Evolutionary conservation across 1,140 invertebrate species (phyloP), one percentile per base, ranked within the genome.

Genomic region (Apis florea): DNA sequence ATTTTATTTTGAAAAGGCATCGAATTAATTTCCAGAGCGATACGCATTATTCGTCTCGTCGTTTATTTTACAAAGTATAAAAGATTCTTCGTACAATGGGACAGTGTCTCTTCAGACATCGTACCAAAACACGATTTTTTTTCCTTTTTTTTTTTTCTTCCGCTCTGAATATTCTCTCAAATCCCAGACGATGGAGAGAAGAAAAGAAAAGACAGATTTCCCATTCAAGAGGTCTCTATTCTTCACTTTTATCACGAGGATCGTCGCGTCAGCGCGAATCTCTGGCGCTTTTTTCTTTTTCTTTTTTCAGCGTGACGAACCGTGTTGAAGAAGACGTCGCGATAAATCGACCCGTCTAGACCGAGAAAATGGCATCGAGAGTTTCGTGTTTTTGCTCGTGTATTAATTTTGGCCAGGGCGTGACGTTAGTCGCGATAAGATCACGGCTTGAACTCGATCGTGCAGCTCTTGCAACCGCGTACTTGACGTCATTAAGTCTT

Each of bases 401-500:
- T 31, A 19, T 31, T 24, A 59, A 19, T 73, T 73, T 73, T 24
- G 21, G 31, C 54, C 19, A 13, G 11, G 4, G 40, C n/a, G n/a
- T 47, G 6, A 59, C n/a, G 24, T 5, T 8, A 49, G 5, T 40
- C 0, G 21, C 17, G 56, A 70, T 58, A 19, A 61, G 51, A 61
- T 75, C 31, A 31, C n/a, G 67, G 56, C 66, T 53, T 31, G 11
- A 17, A 9, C 4, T 31, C 17, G 15, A 68, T 61, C 2, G 0
- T 24, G n/a, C 13, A 54, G 31, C 49, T 73, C 56, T 24, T 17
- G 56, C 40, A 47, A 54, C n/a, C 19, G 17, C 21, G 24, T n/a
- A n/a, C n/a, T 4, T 82, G 85, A 87, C 70, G 85, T 82, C 85
- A 84, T 79, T 69, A 74, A 78, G 59, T 21, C 31, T 72, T n/a